Evolutionary conservation across 2,888 invertebrate species (phyloP).

Genomic region (Magallana nippona): DNA sequence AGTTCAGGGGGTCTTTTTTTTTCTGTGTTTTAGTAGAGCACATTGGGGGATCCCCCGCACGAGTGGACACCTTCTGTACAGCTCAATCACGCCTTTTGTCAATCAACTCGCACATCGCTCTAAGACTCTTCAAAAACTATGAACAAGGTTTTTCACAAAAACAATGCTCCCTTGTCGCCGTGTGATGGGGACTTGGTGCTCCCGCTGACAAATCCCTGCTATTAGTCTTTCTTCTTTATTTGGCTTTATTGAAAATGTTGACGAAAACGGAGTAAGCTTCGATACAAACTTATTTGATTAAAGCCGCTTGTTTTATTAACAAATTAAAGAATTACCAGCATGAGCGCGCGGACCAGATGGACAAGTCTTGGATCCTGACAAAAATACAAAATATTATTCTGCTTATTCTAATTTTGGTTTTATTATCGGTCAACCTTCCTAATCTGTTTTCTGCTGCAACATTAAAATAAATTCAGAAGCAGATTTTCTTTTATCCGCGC

Average conservation of each 20-base stretch:
- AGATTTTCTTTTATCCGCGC: no score
- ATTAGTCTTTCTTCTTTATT: slow-evolving; percentile 9
- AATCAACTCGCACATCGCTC: neutral
- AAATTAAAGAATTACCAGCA: slow-evolving; percentile 35
- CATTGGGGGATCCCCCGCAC: neutral
- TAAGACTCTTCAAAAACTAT: slow-evolving; percentile 19
- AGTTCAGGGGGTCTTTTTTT: neutral
- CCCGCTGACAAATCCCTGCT: slow-evolving; percentile 33
- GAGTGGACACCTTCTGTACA: neutral
- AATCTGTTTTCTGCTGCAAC: neutral
- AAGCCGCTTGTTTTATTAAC: slow-evolving; percentile 32
- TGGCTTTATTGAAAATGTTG: slow-evolving; percentile 16
- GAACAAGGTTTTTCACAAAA: neutral
- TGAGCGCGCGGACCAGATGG: slow-evolving; percentile 34
- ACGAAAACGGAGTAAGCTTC: neutral
- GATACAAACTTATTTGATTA: slow-evolving; percentile 30
- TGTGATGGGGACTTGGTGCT: neutral
- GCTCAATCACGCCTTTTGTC: slow-evolving; percentile 8
- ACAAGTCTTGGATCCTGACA: slow-evolving; percentile 1
- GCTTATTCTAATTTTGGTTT: neutral
- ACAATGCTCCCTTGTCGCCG: slow-evolving; percentile 13
- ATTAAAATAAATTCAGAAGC: neutral
- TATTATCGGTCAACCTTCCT: neutral
- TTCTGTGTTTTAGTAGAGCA: neutral
- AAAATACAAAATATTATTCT: slow-evolving; percentile 24